Conservation (phyloP, 2,113 vertebrate genomes). For the Coptodon bakossiorum region DNA sequence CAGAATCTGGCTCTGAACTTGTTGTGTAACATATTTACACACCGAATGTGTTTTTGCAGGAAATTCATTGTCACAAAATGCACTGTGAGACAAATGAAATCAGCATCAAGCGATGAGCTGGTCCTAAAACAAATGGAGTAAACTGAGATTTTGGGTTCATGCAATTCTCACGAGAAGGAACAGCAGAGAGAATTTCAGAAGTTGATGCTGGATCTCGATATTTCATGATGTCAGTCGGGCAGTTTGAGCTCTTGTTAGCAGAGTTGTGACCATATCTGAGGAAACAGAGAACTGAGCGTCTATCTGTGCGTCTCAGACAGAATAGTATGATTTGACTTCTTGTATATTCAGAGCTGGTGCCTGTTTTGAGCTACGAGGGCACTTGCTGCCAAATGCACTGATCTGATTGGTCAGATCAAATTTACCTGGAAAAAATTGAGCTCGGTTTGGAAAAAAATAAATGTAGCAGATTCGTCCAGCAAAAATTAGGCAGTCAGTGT, state of each 20-base stretch:
- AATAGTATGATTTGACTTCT: not conserved
- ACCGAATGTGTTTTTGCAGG: not conserved
- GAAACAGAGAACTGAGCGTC: not conserved
- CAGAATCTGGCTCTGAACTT: not conserved
- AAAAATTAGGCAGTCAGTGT: accelerated
- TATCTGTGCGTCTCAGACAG: not conserved
- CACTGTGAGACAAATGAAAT: not conserved
- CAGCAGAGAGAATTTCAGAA: not conserved
- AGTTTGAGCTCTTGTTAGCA: not conserved
- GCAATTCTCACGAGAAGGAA: not conserved
- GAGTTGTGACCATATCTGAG: not conserved
- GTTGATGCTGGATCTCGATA: not conserved
- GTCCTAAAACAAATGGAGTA: not conserved
- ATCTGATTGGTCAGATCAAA: not conserved
- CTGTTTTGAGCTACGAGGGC: not conserved
- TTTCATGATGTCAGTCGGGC: not conserved
- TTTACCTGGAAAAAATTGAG: not conserved
- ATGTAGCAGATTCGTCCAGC: not conserved
- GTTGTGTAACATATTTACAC: not conserved
- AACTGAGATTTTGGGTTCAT: not conserved
- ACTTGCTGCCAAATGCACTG: not conserved
- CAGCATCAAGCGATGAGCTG: not conserved
- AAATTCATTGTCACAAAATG: not conserved
- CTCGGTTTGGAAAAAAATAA: not conserved
- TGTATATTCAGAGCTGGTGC: not conserved